Conservation (phyloP, 2,797 vertebrate species). For the Poliocrania exsul region DNA sequence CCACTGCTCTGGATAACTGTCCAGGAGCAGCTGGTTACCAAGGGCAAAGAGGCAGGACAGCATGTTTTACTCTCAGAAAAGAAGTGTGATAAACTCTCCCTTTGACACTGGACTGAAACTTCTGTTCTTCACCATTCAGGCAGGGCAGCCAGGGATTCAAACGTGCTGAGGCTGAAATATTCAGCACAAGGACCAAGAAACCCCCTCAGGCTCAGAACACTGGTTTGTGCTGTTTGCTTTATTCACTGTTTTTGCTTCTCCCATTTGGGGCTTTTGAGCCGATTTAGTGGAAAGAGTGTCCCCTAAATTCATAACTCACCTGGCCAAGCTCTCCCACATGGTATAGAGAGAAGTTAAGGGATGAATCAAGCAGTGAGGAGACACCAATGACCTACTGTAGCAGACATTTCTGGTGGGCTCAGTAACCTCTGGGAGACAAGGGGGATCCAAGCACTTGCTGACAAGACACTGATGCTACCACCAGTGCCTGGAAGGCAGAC, state of each 20-base stretch:
- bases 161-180: neutral
- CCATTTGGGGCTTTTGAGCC: neutral
- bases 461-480: neutral
- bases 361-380: neutral
- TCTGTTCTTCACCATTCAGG: neutral
- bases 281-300: neutral
- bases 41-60: neutral
- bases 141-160: neutral
- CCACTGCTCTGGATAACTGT: fast-evolving
- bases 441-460: neutral
- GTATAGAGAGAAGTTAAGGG: neutral
- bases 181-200: neutral
- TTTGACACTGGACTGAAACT: neutral
- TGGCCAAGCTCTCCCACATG: neutral
- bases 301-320: neutral
- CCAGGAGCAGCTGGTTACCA: neutral
- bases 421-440: neutral
- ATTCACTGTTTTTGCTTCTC: neutral
- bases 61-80: neutral
- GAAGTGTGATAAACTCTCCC: neutral
- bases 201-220: neutral
- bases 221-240: neutral
- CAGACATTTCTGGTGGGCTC: neutral
- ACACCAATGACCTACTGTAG: neutral
- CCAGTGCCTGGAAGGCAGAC: neutral